Evolutionary conservation across 2,888 invertebrate genomes (phyloP).

Genomic region (Cephus pygmeus): DNA sequence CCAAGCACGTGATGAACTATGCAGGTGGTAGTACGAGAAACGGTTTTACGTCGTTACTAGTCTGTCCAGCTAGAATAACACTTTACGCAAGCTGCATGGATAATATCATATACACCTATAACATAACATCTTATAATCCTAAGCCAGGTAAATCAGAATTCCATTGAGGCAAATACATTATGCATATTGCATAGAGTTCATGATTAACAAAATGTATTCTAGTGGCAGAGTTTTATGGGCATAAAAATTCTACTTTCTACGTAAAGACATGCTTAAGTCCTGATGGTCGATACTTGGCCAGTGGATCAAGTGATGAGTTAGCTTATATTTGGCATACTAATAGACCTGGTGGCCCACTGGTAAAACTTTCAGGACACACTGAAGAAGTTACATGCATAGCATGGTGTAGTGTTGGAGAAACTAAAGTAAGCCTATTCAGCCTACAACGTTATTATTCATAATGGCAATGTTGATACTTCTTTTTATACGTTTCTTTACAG

Average conservation of each 20-base stretch:
- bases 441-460: background rate
- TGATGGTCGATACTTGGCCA: conserved; percentile 83
- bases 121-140: conserved; percentile 76
- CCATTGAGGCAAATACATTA: background rate
- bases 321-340: conserved; percentile 88
- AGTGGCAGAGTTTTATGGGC: conserved; percentile 71
- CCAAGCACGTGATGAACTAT: conserved; percentile 80
- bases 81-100: conserved; percentile 91
- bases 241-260: conserved; percentile 85
- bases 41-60: conserved; percentile 82
- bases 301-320: conserved; percentile 88
- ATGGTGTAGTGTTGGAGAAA: conserved; percentile 75
- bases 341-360: conserved; percentile 73
- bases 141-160: conserved; percentile 69
- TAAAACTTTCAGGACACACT: conserved; percentile 79
- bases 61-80: conserved; percentile 76
- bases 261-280: conserved; percentile 85
- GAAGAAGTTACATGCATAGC: conserved; percentile 91
- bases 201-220: conserved; percentile 14
- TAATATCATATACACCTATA: conserved; percentile 86
- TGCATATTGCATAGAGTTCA: background rate
- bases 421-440: conserved; percentile 60
- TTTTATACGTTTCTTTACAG: conserved; percentile 34
- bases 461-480: background rate
- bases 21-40: conserved; percentile 77